These are phyloP conservation scores for Harmothoe impar DNA, from an alignment of 2,888 invertebrate genomes.

Conservation along the genomic window DNA sequence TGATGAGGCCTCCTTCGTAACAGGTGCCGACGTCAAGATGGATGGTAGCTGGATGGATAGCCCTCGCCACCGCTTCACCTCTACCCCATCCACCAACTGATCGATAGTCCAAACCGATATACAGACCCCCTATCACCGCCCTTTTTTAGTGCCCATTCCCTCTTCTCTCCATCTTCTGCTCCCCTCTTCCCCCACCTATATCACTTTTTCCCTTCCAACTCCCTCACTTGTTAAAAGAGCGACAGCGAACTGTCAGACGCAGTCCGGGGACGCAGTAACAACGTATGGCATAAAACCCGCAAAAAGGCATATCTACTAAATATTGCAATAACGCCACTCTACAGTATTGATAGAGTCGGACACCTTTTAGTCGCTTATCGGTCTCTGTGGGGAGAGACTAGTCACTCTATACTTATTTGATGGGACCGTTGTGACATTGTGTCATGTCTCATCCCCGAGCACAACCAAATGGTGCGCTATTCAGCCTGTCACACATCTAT, in stretches of 20 bases:
- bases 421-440: background rate
- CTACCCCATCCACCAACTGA: background rate
- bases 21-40: constrained; percentile 15
- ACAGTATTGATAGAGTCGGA: background rate
- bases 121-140: background rate
- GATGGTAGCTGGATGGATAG: background rate
- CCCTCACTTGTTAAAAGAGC: too few relatives aligned
- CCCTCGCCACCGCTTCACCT: background rate
- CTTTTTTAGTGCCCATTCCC: background rate
- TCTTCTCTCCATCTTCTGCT: background rate
- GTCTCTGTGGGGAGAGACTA: background rate
- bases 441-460: background rate
- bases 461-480: background rate
- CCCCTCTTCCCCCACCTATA: too few relatives aligned
- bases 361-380: background rate
- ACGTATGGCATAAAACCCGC: too few relatives aligned
- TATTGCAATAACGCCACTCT: background rate
- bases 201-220: too few relatives aligned
- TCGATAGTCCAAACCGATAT: background rate
- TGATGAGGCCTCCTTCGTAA: background rate
- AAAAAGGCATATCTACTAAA: background rate
- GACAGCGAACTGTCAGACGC: background rate
- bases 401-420: background rate
- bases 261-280: too few relatives aligned
- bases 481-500: background rate